Base-by-base conservation (phyloP, 2,888 invertebrate genomes). In the Melolontha melolontha region DNA sequence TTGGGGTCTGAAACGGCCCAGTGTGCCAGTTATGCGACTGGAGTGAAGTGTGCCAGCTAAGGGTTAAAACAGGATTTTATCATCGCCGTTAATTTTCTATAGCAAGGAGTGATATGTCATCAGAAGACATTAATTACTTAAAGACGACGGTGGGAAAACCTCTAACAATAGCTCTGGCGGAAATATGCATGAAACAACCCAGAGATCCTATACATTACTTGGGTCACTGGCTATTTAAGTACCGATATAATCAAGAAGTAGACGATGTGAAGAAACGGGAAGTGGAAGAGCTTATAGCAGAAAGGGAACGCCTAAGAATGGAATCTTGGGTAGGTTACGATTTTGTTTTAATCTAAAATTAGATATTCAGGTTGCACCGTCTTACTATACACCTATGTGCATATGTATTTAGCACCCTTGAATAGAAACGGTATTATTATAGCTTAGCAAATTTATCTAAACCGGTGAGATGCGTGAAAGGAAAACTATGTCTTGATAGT, bases 221-320 rank as follows among this genome's bases (percentile, higher is more conserved):
- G 27, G 85, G 81, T 2, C 84, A 84, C 72, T 86, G 85, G 85
- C 75, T 86, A n/a, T 80, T 84, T 68, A 83, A 85, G 76, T 86
- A 84, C 74, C 79, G 83, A 40, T 84, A 81, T 71, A 84, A 81
- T 70, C 82, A 84, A 72, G 85, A 85, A 72, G 68, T 79, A 10
- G 78, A 79, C 39, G 74, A 79, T 51, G 66, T 76, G 5, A 75
- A 79, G 52, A 79, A 77, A 67, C 73, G 76, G 7, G 80, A 83
- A 74, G 42, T 77, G 74, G 79, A 80, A 42, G 80, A 77, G 44
- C 72, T 84, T 39, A 76, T 77, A 10, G 74, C 72, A 4, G 82
- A 82, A 73, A 74, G 84, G 62, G 75, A 79, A 14, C 69, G 75
- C 66, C 39, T 82, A n/a, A 78, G 78, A 17, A 74, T 76, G 69